A percentile compares a stretch with the other conserved stretches of the same genome.
These are phyloP conservation scores for Deilephila elpenor DNA, from an alignment of 2,888 invertebrate genomes.

Conservation along the genomic window DNA sequence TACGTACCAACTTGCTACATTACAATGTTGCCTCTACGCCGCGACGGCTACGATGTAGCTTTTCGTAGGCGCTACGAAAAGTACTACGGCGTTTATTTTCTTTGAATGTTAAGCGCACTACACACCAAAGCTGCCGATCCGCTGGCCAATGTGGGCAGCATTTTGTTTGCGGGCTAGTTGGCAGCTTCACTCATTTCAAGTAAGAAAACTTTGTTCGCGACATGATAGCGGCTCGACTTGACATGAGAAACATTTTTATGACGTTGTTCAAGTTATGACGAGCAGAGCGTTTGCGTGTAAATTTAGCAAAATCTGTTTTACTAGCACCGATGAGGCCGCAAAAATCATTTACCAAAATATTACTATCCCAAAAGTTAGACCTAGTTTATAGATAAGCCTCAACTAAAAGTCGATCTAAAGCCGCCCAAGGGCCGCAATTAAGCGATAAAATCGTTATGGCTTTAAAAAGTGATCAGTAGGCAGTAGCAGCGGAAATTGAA, in stretches of 20 bases:
- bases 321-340: not conserved
- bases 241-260: too few species aligned
- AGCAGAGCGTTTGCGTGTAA: too few species aligned
- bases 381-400: not conserved
- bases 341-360: not conserved
- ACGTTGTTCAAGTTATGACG: too few species aligned
- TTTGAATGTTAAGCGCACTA: too few species aligned
- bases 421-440: not conserved
- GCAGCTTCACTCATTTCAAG: too few species aligned
- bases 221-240: too few species aligned
- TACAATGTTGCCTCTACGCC: not conserved
- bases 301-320: too few species aligned
- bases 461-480: slow-evolving; percentile 20
- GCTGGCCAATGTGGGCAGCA: too few species aligned
- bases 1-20: not conserved
- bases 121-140: too few species aligned
- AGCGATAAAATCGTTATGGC: slow-evolving; percentile 12
- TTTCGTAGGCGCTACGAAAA: not conserved
- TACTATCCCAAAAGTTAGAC: not conserved
- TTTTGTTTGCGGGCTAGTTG: too few species aligned
- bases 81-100: not conserved
- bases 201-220: too few species aligned
- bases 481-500: slow-evolving; percentile 19
- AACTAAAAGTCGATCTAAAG: not conserved
- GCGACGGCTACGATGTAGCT: slow-evolving; percentile 3